These are phyloP conservation scores for Rotaria socialis DNA, from an alignment of 2,888 invertebrate genomes.

Conservation along the genomic window DNA sequence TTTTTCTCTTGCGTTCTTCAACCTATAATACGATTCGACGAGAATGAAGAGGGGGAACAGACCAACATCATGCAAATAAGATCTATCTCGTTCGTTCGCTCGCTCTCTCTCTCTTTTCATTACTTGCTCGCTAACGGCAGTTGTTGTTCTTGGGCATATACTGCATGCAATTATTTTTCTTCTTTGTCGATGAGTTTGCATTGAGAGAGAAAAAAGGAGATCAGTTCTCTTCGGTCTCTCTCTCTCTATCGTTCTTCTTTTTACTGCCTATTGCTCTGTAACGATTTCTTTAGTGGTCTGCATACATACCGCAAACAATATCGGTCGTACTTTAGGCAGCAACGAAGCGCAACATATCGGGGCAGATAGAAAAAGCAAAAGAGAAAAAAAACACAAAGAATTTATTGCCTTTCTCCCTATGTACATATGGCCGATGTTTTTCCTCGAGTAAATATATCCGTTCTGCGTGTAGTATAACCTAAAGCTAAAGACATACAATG, in stretches of 20 bases:
- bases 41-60: background rate
- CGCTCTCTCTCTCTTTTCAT: background rate
- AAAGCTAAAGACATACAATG: background rate
- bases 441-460: background rate
- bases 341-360: background rate
- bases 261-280: background rate
- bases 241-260: background rate
- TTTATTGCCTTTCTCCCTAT: background rate
- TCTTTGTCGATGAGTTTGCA: background rate
- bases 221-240: background rate
- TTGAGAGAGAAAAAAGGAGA: background rate
- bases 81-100: background rate
- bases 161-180: background rate
- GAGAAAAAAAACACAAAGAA: background rate
- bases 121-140: background rate
- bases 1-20: constrained; percentile 8
- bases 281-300: background rate
- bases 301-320: background rate
- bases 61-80: constrained; percentile 13
- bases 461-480: background rate
- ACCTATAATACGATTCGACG: background rate
- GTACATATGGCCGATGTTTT: background rate
- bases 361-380: background rate
- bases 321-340: background rate
- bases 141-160: background rate